Percentiles rank a stretch among this genome's conserved stretches.
Conservation (phyloP, 1,140 invertebrate genomes). For the Trichogramma pretiosum region DNA sequence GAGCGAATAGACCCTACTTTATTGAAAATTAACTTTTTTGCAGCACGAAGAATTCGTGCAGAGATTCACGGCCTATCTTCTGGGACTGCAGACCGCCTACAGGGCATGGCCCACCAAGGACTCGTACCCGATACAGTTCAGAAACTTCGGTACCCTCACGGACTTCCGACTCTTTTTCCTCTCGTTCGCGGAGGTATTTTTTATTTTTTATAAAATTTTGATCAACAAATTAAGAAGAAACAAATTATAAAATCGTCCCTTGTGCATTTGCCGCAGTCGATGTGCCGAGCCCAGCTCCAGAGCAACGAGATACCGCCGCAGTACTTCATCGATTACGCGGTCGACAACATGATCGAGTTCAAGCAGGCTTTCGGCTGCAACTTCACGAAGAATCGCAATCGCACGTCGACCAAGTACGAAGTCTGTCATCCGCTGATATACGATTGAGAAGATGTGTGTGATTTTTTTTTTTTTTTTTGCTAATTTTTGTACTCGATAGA, state of each 20-base stretch:
- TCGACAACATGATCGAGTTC: slow-evolving; percentile 1
- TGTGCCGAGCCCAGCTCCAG: neutral
- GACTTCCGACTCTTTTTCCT: slow-evolving; percentile 4
- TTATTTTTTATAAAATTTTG: no score
- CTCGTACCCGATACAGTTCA: slow-evolving; percentile 5
- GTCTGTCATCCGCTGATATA: slow-evolving; percentile 6
- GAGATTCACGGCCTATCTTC: neutral
- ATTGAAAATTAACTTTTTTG: neutral
- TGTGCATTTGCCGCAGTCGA: neutral
- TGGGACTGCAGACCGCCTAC: slow-evolving; percentile 4
- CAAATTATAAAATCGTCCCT: no score
- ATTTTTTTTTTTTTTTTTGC: neutral
- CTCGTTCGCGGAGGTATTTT: slow-evolving; percentile 14
- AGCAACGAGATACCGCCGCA: neutral
- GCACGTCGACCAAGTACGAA: neutral
- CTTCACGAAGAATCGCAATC: no score
- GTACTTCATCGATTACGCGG: slow-evolving; percentile 3
- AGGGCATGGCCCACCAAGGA: slow-evolving; percentile 1
- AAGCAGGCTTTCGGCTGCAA: neutral
- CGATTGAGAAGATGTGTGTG: neutral
- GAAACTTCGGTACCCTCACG: slow-evolving; percentile 5
- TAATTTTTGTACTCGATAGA: no score
- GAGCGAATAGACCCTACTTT: neutral
- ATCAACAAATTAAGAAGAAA: no score
- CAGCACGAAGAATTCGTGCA: neutral